A percentile compares a stretch with the other conserved stretches of the same genome.
These are phyloP conservation scores for Embiotoca jacksoni DNA, from an alignment of 2,113 vertebrate species.

Conservation along the genomic window DNA sequence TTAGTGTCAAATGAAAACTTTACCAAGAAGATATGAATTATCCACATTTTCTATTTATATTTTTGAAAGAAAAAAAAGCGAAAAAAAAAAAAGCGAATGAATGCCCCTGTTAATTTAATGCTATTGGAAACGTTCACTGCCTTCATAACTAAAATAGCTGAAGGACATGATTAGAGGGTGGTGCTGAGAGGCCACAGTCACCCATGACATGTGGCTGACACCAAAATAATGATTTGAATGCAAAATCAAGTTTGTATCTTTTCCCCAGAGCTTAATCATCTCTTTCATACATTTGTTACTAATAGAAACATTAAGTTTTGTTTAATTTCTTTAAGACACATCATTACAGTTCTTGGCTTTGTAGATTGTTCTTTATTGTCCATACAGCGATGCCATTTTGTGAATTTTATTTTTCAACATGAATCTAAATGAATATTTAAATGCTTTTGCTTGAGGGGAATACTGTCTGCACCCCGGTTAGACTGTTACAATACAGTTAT, in stretches of 20 bases:
- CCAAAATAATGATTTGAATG: slow-evolving; percentile 66
- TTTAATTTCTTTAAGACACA: slow-evolving; percentile 10
- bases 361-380: neutral
- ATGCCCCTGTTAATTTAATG: slow-evolving; percentile 18
- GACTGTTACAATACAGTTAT: slow-evolving; percentile 23
- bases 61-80: neutral
- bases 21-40: too few species aligned
- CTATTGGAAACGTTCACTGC: slow-evolving; percentile 35
- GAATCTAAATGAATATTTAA: slow-evolving; percentile 53
- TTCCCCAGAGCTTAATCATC: slow-evolving; percentile 17
- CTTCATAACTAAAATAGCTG: slow-evolving; percentile 62
- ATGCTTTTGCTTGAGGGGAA: slow-evolving; percentile 41
- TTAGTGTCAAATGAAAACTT: too few species aligned
- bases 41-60: neutral
- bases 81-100: neutral
- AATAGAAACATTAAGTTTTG: slow-evolving; percentile 6
- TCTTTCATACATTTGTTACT: slow-evolving; percentile 18
- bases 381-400: neutral
- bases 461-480: slow-evolving; percentile 7
- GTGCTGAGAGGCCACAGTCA: slow-evolving; percentile 51
- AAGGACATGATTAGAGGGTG: slow-evolving; percentile 67
- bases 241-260: slow-evolving; percentile 46
- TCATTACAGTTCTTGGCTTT: neutral
- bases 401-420: slow-evolving; percentile 25
- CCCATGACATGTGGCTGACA: slow-evolving; percentile 62